phyloP scores from a whole-genome alignment of 2,113 vertebrate genomes.

The Quiscalus mexicanus region DNA sequence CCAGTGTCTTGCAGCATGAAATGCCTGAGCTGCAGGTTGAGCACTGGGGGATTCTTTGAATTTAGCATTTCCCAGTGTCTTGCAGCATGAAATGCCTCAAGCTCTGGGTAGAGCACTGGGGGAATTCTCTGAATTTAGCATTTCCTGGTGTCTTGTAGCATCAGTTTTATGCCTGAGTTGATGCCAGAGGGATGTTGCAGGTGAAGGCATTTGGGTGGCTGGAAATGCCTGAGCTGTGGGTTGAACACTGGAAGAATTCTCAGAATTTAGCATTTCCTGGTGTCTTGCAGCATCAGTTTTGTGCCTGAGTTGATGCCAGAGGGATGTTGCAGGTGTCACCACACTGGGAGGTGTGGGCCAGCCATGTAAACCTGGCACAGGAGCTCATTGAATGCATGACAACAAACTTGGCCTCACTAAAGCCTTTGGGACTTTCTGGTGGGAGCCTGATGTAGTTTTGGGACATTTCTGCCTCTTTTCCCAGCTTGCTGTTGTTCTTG shows the following conservation, averaged over 20 bases:
- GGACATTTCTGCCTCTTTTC: background rate
- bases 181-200: rapidly evolving
- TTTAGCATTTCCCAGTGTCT: background rate
- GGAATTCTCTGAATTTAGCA: background rate
- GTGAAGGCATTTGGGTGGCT: rapidly evolving
- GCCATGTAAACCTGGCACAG: background rate
- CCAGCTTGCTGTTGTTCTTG: background rate
- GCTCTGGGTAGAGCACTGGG: background rate
- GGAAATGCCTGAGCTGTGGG: background rate
- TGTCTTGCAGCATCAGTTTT: background rate
- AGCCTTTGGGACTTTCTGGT: background rate
- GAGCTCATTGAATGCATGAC: background rate
- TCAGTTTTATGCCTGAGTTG: background rate
- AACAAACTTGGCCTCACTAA: background rate
- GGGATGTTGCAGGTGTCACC: background rate
- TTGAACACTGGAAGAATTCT: background rate
- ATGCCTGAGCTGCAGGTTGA: background rate
- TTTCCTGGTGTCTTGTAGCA: background rate
- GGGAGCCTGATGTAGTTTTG: background rate
- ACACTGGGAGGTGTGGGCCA: background rate
- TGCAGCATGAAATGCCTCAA: background rate
- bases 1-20: background rate
- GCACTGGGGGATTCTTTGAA: background rate
- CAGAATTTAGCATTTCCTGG: background rate
- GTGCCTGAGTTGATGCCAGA: background rate